Percentiles rank a stretch among this genome's conserved stretches.
These are phyloP conservation scores for Caenorhabditis sp. DNA, from an alignment of 2,888 invertebrate genomes.

Conservation along the genomic window DNA sequence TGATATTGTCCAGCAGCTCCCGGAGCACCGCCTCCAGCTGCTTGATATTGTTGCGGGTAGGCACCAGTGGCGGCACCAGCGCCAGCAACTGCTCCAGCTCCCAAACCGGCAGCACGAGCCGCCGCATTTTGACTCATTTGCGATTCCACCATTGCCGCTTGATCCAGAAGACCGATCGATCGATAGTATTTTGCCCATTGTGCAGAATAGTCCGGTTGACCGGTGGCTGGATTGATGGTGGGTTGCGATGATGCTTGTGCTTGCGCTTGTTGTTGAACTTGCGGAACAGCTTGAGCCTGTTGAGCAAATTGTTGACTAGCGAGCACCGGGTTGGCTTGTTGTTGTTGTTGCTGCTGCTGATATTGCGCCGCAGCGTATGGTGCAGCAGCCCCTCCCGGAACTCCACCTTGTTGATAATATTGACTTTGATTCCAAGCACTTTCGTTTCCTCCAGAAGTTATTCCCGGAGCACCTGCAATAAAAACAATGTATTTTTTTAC, in stretches of 20 bases:
- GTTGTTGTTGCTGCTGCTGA: not conserved
- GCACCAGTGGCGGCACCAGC: not conserved
- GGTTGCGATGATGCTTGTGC: conserved; percentile 50
- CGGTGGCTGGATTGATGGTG: conserved; percentile 65
- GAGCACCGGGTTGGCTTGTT: not conserved
- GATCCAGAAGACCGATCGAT: conserved; percentile 85
- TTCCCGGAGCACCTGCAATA: not conserved
- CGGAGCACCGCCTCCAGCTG: not conserved
- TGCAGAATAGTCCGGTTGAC: conserved; percentile 89
- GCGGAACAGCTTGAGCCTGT: not conserved
- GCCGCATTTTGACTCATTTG: conserved; percentile 52
- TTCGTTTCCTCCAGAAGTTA: not conserved
- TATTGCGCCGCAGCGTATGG: not conserved
- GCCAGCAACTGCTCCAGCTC: too few species aligned
- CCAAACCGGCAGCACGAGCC: not conserved
- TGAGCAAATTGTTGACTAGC: not conserved
- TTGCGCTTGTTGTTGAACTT: conserved; percentile 35
- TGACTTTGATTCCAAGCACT: not conserved
- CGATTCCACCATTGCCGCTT: conserved; percentile 72
- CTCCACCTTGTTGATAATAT: not conserved
- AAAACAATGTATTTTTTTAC: not conserved
- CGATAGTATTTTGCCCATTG: conserved; percentile 97
- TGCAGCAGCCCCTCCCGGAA: not conserved
- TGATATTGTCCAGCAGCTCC: not conserved
- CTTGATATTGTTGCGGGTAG: not conserved